A percentile compares a stretch with the other conserved stretches of the same genome.
Conservation (phyloP, 2,797 vertebrate species). For the Valencia hispanica region DNA sequence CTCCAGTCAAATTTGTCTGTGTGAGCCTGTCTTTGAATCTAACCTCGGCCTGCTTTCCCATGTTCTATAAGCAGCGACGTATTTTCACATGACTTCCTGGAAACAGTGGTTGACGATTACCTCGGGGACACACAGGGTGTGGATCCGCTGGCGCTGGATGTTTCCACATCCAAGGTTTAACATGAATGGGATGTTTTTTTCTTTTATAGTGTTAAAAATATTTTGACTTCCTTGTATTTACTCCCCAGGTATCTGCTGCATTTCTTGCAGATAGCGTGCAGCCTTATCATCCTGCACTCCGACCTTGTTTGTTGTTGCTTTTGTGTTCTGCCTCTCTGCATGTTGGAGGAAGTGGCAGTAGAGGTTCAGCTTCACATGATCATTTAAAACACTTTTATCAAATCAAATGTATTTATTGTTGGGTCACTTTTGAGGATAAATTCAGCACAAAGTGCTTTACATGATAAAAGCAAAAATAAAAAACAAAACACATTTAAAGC, state of each 20-base stretch:
- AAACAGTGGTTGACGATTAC: constrained; percentile 53
- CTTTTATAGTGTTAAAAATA: constrained; percentile 1
- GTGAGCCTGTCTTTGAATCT: constrained; percentile 54
- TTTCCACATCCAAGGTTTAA: constrained; percentile 35
- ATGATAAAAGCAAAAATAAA: no score
- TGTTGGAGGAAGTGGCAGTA: constrained; percentile 25
- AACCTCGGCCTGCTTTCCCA: constrained; percentile 70
- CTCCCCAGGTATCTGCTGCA: neutral
- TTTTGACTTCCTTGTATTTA: constrained; percentile 6
- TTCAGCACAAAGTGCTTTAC: no score
- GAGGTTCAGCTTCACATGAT: constrained; percentile 45
- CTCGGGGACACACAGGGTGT: constrained; percentile 38
- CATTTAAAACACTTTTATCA: constrained; percentile 34
- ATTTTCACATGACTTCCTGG: constrained; percentile 54
- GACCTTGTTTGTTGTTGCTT: constrained; percentile 53
- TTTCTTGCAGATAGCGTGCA: neutral
- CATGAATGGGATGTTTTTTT: neutral
- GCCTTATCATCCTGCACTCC: constrained; percentile 60
- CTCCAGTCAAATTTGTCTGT: constrained; percentile 60
- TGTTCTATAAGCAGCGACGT: constrained; percentile 64
- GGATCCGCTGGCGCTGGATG: constrained; percentile 15
- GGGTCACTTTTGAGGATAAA: no score
- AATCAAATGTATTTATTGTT: no score
- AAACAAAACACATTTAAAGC: no score
- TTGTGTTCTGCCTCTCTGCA: constrained; percentile 34